These are phyloP conservation scores for Lagopus muta DNA, from an alignment of 2,113 vertebrate species.

Conservation along the genomic window DNA sequence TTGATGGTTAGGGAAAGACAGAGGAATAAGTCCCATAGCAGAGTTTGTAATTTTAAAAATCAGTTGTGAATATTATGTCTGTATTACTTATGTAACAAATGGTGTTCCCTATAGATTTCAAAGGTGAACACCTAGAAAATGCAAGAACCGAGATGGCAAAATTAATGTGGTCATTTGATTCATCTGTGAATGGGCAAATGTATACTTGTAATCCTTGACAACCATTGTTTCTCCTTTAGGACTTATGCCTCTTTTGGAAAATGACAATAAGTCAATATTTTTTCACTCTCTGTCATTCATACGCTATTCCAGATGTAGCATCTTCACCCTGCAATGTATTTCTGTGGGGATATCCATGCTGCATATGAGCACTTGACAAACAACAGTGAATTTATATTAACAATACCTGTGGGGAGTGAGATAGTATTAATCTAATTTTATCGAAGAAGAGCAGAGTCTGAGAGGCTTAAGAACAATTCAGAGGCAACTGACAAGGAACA, in stretches of 20 bases:
- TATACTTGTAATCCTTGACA: neutral
- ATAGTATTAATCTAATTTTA: neutral
- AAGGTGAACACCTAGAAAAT: neutral
- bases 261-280: neutral
- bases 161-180: neutral
- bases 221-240: neutral
- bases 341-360: neutral
- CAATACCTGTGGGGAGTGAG: neutral
- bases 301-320: neutral
- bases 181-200: neutral
- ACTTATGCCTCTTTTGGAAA: neutral
- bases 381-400: neutral
- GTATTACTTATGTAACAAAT: neutral
- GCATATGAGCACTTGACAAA: neutral
- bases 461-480: constrained; percentile 4
- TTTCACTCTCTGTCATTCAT: neutral
- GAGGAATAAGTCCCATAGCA: neutral
- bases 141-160: neutral
- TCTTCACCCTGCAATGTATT: neutral
- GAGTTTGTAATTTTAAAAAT: neutral
- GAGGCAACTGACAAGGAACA: neutral
- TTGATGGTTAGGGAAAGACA: neutral
- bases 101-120: neutral
- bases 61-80: neutral
- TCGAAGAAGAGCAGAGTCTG: neutral